A percentile compares a stretch with the other conserved stretches of the same genome.
These are phyloP conservation scores for Hylaea fasciaria DNA, from an alignment of 2,888 invertebrate species.

Conservation along the genomic window DNA sequence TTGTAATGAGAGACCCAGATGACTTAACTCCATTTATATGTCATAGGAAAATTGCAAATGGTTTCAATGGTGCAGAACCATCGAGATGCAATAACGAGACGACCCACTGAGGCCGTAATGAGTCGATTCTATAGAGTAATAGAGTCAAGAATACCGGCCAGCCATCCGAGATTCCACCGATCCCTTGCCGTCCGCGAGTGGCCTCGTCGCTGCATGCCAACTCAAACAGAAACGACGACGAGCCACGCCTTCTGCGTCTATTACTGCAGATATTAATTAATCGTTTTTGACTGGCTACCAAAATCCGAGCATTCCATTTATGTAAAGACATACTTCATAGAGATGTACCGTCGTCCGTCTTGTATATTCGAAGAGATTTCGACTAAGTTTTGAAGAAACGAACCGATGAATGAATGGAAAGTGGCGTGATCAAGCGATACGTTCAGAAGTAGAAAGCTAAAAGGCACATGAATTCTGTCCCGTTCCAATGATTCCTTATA, in stretches of 20 bases:
- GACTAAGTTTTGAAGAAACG: no score
- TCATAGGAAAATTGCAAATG: no score
- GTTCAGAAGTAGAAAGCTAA: conserved; percentile 23
- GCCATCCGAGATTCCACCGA: conserved; percentile 41
- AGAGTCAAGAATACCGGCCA: conserved; percentile 10
- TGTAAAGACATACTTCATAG: neutral
- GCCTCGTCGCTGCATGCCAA: conserved; percentile 55
- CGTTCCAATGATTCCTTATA: conserved; percentile 16
- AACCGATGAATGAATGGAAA: conserved; percentile 9
- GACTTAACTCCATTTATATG: no score
- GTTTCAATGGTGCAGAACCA: neutral
- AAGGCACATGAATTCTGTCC: conserved; percentile 2
- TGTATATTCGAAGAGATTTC: no score
- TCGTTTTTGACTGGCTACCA: conserved; percentile 11
- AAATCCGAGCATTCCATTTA: conserved; percentile 10
- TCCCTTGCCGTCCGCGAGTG: conserved; percentile 45
- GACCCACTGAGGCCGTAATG: conserved; percentile 1
- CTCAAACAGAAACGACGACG: conserved; percentile 54
- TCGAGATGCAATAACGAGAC: conserved; percentile 11
- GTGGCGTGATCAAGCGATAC: conserved; percentile 13
- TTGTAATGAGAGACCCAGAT: no score
- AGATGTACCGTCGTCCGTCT: neutral
- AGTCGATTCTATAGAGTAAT: conserved; percentile 12
- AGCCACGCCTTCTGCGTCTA: conserved; percentile 46
- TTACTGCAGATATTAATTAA: conserved; percentile 28